These are phyloP conservation scores for Pocillopora damicornis DNA, from an alignment of 64 coral and sea anemone species.

Conservation along the genomic window DNA sequence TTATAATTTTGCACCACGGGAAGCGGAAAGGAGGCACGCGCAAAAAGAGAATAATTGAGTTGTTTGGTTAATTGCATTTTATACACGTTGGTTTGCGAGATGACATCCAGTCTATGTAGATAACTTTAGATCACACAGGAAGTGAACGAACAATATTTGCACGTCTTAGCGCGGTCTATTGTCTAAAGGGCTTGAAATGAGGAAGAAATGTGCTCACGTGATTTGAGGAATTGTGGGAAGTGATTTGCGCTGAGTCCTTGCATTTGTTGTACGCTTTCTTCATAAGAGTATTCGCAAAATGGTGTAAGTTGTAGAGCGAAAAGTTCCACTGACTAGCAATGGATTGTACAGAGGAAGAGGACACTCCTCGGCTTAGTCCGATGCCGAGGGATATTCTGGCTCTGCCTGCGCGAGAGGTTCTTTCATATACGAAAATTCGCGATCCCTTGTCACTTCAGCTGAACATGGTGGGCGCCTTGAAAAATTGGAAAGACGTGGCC, in stretches of 20 bases:
- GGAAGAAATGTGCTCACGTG: conserved; percentile 17
- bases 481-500: conserved; percentile 58
- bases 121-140: neutral
- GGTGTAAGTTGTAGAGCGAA: neutral
- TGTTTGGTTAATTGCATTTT: too few relatives aligned
- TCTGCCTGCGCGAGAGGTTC: neutral
- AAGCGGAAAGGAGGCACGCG: too few relatives aligned
- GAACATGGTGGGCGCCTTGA: conserved; percentile 20
- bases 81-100: too few relatives aligned
- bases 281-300: neutral
- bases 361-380: neutral
- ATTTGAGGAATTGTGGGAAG: neutral
- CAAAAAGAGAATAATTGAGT: too few relatives aligned
- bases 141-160: neutral
- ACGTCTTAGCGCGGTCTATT: neutral
- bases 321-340: neutral
- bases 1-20: too few relatives aligned
- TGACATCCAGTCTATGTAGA: too few relatives aligned
- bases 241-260: neutral
- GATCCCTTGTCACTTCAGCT: conserved; percentile 5
- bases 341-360: neutral
- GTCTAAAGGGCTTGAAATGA: neutral
- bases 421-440: neutral
- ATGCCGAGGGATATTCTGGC: conserved; percentile 11
- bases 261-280: neutral